Evolutionary conservation across 2,797 vertebrate genomes (phyloP), one percentile per base, ranked within the genome.

Genomic region (Syncerus caffer): DNA sequence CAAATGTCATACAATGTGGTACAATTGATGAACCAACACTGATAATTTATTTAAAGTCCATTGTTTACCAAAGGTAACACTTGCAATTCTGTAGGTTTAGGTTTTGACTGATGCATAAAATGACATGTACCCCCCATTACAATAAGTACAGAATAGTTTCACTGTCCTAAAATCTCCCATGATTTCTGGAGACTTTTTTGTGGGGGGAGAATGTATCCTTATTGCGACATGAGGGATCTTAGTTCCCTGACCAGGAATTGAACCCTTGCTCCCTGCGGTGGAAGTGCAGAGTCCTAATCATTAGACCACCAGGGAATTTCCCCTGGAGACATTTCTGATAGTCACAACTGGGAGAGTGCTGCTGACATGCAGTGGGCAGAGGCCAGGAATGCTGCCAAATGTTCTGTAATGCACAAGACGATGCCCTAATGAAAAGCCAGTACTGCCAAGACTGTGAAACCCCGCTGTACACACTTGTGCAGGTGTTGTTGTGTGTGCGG

Each of bases 1-100:
- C 34, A 38, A 38, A 23, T 71, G 67, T 71, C 9, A 10, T 71
- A 38, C 10, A 71, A 7, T 71, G 19, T 71, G 34, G 67, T 38
- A 84, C 8, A 31, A 11, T 1, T 13, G 79, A 57, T 79, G 79
- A 78, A 38, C 85, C 51, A 55, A 3, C 83, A 38, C 17, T 51
- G 50, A 38, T 79, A 58, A 9, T 13, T 53, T 38, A 88, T 57
- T 67, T 64, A 8, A 89, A 92, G 14, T 34, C 55, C 16, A 21
- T 13, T 47, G 74, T 80, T 97, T 86, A 11, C 80, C 51, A 79
- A 71, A 57, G 12, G 42, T 86, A 47, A 45, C 31, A 23, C 85
- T 64, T 19, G 47, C 80, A 15, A 10, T 90, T n/a, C 45, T 85
- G 14, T 83, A 47, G 34, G 45, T 91, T 90, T 82, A 47, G 34